Conservation (phyloP, 2,113 vertebrate genomes). For the Oryzias curvinotus region DNA sequence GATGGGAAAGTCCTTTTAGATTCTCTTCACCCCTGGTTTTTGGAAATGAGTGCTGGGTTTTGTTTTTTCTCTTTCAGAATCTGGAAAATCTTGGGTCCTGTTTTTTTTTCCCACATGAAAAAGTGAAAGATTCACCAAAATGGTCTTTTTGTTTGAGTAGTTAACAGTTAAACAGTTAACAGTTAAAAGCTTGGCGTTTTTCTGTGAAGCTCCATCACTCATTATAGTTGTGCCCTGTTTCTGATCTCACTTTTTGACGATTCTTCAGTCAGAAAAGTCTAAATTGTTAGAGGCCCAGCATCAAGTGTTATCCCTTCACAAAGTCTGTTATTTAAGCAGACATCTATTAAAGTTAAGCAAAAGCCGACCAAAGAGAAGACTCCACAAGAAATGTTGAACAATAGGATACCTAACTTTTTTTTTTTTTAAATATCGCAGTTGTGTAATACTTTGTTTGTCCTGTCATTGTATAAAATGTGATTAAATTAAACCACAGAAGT, state of each 20-base stretch:
- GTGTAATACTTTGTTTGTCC: too few species aligned
- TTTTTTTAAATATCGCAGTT: not conserved
- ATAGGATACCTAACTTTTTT: constrained; percentile 18
- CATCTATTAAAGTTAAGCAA: constrained; percentile 51
- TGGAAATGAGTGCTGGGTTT: constrained; percentile 69
- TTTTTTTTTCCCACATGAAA: too few species aligned
- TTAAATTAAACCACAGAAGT: too few species aligned
- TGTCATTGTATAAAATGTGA: too few species aligned
- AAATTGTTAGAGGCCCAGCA: not conserved
- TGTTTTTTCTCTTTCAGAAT: not conserved
- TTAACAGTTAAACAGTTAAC: constrained; percentile 52
- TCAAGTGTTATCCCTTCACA: constrained; percentile 23
- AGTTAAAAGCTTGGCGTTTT: constrained; percentile 50
- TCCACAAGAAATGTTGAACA: constrained; percentile 33
- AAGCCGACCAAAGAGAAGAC: constrained; percentile 22
- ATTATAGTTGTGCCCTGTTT: constrained; percentile 33
- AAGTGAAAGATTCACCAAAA: constrained; percentile 1
- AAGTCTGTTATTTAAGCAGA: constrained; percentile 46
- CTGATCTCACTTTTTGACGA: constrained; percentile 44
- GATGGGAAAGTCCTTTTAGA: constrained; percentile 74
- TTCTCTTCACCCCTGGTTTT: constrained; percentile 54
- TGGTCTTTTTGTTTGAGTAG: constrained; percentile 11
- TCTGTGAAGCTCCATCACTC: constrained; percentile 33
- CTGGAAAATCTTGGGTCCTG: too few species aligned
- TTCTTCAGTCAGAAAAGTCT: constrained; percentile 10